Evolutionary conservation across 37 sponge, comb jelly and placozoan species (phyloP).

Genomic region (Agelas oroides): DNA sequence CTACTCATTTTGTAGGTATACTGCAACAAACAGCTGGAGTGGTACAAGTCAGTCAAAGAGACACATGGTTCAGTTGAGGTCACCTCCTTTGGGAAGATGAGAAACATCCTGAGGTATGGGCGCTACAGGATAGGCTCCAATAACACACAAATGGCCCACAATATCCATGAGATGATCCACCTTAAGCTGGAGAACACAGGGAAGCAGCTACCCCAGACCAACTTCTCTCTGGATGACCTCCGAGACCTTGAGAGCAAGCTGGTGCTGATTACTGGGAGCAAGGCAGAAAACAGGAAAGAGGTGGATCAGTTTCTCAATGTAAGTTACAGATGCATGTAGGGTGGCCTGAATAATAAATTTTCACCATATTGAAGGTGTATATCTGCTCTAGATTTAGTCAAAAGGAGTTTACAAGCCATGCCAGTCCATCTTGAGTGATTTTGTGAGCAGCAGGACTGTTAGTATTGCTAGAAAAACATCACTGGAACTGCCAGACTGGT

Average conservation of each 20-base stretch:
- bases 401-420: too few relatives aligned
- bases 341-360: background rate
- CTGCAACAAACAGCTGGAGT: slow-evolving; percentile 57
- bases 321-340: background rate
- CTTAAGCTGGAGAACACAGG: slow-evolving; percentile 11
- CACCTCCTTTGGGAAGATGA: slow-evolving; percentile 71
- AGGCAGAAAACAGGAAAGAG: slow-evolving; percentile 52
- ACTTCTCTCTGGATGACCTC: slow-evolving; percentile 70
- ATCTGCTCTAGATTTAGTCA: background rate
- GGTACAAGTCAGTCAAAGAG: slow-evolving; percentile 76
- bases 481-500: too few relatives aligned
- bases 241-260: slow-evolving; percentile 84
- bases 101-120: slow-evolving; percentile 69
- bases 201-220: slow-evolving; percentile 32
- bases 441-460: too few relatives aligned
- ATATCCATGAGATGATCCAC: slow-evolving; percentile 45
- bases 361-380: background rate
- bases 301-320: slow-evolving; percentile 69
- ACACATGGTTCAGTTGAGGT: slow-evolving; percentile 76
- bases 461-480: too few relatives aligned
- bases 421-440: too few relatives aligned
- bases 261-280: slow-evolving; percentile 79
- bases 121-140: slow-evolving; percentile 38
- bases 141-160: background rate
- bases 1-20: too few relatives aligned